Base-by-base conservation (phyloP, 2,888 invertebrate genomes). In the Scaptomyza cyrtandrae region DNA sequence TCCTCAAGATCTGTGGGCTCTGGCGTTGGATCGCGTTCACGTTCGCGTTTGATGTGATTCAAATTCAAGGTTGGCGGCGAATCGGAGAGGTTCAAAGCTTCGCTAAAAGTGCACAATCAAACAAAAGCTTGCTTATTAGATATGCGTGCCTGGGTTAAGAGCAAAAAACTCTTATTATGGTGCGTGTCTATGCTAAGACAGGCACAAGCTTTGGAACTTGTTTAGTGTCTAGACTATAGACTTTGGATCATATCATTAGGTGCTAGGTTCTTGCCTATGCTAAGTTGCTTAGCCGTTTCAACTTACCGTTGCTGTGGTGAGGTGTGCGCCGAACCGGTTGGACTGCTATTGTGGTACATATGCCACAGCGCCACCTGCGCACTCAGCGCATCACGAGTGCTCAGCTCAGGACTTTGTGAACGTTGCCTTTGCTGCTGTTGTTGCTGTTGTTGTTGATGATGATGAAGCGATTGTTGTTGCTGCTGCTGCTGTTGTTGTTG, bases 71-170 rank as follows among this genome's bases (percentile, higher is more conserved):
- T 93, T 78, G 86, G 93, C 75, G 93, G 94, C 81, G 93, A 94
- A 86, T 95, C 95, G 70, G 95, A 94, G 41, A 98, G 94, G 92
- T 98, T 97, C 59, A 98, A 93, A 1, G 98, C 97, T 93, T 98
- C 97, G 86, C 96, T 92, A 75, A 68, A 80, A 35, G 35, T 39
- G n/a, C 27, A n/a, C 3, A 37, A 6, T n/a, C 41, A 27, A 71
- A 57, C 27, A 37, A 39, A 54, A 54, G 50, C 45, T 48, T 14
- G 5, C 19, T 2, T 55, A 33, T 75, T 60, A 56, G n/a, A n/a
- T n/a, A 0, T 1, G 6, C 7, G 49, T 70, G 79, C 75, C 69
- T 60, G 0, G 24, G 24, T 3, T 24, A 24, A 24, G 24, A 24
- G 24, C 24, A 24, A 24, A 24, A 24, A 24, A 24, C 24, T 24